Base-by-base conservation (phyloP, 2,797 vertebrate species). In the Catharus ustulatus region DNA sequence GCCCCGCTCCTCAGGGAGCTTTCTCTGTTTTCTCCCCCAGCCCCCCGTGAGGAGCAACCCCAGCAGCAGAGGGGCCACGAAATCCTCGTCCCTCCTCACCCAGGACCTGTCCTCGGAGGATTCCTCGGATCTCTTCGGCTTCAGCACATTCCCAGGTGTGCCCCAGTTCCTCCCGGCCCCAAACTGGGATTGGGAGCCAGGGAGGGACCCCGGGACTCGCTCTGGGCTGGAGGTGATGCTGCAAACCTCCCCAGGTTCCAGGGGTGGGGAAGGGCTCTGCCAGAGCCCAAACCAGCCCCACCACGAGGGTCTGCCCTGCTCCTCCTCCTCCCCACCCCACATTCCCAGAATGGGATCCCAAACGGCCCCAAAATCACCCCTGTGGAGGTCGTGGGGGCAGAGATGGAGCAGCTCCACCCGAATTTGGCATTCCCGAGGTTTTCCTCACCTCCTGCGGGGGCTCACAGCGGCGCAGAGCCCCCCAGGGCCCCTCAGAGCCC, bases 61-160 rank as follows among this genome's bases (percentile, higher is more conserved):
- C 7, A 68, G 95, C 88, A 98, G 89, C 12, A 98, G 96, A 55
- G 97, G 96, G 12, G 97, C 97, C 49, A 96, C 97, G 4, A 97
- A 97, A 68, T 97, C 98, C 6, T 98, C 98, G 17, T 96, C 94
- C 5, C 3, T 87, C 13, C 77, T 96, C 40, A 98, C 98, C 11
- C 98, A 98, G 82, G 95, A 97, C 98, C 97, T 94, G 79, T 98
- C 98, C 2, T 99, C 98, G 0, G 98, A 98, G 77, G 98, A 98
- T 89, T 99, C 98, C 26, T 98, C 97, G 0, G 98, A 99, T 92
- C 98, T 98, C 57, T 99, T 98, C n/a, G 94, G 97, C 89, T 95
- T 96, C 92, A 16, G 80, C 64, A 2, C 76, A 0, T 99, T 99
- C 69, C 98, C 98, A 98, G 99, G 83, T 85, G 62, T 15, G 72